These are phyloP conservation scores for Anodontia alba DNA, from an alignment of 2,888 invertebrate genomes.

Conservation along the genomic window DNA sequence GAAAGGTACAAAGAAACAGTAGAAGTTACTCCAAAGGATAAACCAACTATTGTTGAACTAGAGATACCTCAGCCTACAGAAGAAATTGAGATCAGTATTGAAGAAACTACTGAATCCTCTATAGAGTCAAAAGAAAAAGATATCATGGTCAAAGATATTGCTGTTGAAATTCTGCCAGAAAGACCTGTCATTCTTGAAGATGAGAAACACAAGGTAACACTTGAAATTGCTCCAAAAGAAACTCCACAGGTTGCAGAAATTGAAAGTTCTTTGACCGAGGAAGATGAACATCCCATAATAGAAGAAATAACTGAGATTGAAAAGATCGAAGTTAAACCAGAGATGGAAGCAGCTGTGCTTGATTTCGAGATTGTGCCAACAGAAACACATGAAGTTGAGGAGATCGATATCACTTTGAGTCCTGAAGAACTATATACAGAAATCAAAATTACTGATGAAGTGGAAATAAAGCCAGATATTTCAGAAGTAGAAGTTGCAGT, in stretches of 20 bases:
- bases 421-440: neutral
- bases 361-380: neutral
- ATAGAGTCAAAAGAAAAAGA: neutral
- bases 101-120: conserved; percentile 6
- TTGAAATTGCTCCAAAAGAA: conserved; percentile 35
- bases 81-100: conserved; percentile 14
- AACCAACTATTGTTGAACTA: conserved; percentile 38
- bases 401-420: neutral
- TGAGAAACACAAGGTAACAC: conserved; percentile 31
- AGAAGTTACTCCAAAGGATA: conserved; percentile 16
- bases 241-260: neutral
- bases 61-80: conserved; percentile 45
- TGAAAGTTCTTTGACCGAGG: neutral
- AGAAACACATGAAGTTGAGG: neutral
- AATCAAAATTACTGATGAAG: conserved; percentile 17
- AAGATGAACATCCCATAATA: conserved; percentile 17
- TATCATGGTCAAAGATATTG: conserved; percentile 2
- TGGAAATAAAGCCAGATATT: neutral
- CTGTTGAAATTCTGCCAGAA: neutral
- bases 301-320: conserved; percentile 20
- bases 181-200: neutral
- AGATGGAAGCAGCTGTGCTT: neutral
- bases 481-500: neutral
- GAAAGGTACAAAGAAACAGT: conserved; percentile 24
- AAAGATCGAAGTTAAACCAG: neutral